phyloP scores from a whole-genome alignment of 2,113 vertebrate genomes.

The Gopherus flavomarginatus region DNA sequence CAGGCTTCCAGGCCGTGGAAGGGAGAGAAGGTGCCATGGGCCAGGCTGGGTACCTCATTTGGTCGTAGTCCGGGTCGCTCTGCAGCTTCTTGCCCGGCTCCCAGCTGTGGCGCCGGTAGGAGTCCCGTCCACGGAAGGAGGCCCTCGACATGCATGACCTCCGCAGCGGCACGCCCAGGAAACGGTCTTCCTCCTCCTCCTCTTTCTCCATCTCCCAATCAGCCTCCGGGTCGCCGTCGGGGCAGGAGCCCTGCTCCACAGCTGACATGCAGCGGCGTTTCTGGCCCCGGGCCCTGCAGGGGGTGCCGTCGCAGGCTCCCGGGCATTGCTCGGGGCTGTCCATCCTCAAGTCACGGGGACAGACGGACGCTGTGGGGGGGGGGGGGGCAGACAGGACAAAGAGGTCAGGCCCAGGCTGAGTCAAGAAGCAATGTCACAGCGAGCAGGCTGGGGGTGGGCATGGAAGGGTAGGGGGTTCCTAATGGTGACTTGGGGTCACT shows the following conservation, averaged over 20 bases:
- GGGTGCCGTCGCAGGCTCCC: not conserved
- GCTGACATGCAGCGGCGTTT: conserved; percentile 40
- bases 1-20: not conserved
- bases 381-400: not conserved
- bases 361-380: not conserved
- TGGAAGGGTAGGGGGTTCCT: not conserved
- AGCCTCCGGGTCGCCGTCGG: not conserved
- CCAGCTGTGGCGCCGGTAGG: conserved; percentile 87
- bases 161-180: conserved; percentile 6
- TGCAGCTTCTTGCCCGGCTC: conserved; percentile 77
- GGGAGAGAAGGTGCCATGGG: not conserved
- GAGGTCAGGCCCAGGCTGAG: fast-evolving
- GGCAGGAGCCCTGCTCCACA: not conserved
- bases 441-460: not conserved
- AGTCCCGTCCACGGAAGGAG: conserved; percentile 45
- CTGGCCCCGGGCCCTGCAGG: not conserved
- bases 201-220: conserved; percentile 9
- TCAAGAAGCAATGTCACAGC: not conserved
- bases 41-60: conserved; percentile 15
- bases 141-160: conserved; percentile 24
- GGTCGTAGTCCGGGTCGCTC: conserved; percentile 8
- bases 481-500: not conserved
- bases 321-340: not conserved
- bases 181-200: not conserved
- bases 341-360: not conserved